A percentile compares a stretch with the other conserved stretches of the same genome.
Conservation (phyloP, 2,888 invertebrate genomes). For the Acronicta leporina region DNA sequence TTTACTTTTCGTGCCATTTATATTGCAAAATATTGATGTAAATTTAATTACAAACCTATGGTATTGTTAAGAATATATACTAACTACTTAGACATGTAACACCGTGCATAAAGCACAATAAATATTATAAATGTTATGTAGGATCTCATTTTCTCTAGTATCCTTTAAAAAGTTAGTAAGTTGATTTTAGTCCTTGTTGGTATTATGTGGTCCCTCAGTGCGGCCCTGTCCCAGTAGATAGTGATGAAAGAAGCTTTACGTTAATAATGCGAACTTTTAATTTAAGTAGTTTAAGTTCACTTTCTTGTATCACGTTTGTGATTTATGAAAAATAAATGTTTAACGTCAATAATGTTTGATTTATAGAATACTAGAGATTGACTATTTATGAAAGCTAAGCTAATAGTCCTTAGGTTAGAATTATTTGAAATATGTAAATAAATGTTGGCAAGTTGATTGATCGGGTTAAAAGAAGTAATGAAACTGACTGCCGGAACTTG, state of each 20-base stretch:
- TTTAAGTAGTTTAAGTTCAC: constrained; percentile 20
- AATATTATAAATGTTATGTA: constrained; percentile 13
- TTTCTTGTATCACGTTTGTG: constrained; percentile 33
- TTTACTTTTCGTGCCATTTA: constrained; percentile 38
- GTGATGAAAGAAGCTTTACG: not conserved
- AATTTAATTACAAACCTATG: constrained; percentile 40
- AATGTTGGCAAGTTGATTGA: too few species aligned
- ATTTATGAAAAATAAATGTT: constrained; percentile 39
- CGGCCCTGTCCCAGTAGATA: not conserved
- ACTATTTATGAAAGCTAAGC: too few species aligned
- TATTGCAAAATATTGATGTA: constrained; percentile 17
- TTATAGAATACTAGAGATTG: constrained; percentile 1
- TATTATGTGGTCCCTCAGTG: not conserved
- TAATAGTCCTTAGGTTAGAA: too few species aligned
- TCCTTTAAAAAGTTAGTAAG: not conserved
- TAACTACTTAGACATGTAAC: constrained; percentile 37
- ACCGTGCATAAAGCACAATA: constrained; percentile 42
- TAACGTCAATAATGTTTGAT: constrained; percentile 35
- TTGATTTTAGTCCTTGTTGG: not conserved
- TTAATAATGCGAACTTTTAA: not conserved
- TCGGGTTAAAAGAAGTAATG: too few species aligned
- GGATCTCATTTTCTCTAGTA: constrained; percentile 20
- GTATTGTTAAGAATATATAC: constrained; percentile 25
- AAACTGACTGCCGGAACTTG: too few species aligned
- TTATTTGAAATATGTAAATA: too few species aligned